Conservation (phyloP, 2,888 invertebrate species). For the Mactromeris polynyma region DNA sequence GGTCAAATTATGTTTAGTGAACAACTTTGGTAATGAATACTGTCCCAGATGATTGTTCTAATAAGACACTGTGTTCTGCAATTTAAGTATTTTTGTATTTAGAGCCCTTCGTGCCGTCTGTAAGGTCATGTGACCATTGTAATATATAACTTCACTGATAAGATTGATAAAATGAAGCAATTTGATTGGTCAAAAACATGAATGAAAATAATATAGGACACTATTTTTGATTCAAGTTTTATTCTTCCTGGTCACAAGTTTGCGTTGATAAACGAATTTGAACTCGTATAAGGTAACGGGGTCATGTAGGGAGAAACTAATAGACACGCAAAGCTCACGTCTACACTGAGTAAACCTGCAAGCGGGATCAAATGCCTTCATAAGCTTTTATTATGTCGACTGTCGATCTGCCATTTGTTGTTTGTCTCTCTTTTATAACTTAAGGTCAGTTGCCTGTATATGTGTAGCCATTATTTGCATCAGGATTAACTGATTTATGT, state of each 20-base stretch:
- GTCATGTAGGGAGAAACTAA: background rate
- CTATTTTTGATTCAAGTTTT: constrained; percentile 6
- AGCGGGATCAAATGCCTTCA: background rate
- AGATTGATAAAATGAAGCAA: background rate
- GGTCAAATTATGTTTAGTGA: no score
- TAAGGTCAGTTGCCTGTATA: no score
- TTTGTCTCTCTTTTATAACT: no score
- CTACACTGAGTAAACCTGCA: background rate
- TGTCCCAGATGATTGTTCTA: no score
- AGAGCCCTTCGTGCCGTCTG: no score
- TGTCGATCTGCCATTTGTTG: no score
- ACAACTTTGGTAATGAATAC: no score
- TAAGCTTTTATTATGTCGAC: background rate
- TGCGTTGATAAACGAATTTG: constrained; percentile 9
- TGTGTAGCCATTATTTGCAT: no score
- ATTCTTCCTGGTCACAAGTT: constrained; percentile 10
- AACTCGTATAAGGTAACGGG: background rate
- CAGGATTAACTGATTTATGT: no score
- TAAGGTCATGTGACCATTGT: background rate
- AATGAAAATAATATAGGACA: constrained; percentile 13
- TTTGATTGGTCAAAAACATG: constrained; percentile 13
- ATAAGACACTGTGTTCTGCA: no score
- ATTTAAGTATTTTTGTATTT: no score
- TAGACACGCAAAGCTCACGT: background rate
- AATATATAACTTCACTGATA: background rate